Base-by-base conservation (phyloP, 2,113 vertebrate genomes). In the Pteropus alecto region DNA sequence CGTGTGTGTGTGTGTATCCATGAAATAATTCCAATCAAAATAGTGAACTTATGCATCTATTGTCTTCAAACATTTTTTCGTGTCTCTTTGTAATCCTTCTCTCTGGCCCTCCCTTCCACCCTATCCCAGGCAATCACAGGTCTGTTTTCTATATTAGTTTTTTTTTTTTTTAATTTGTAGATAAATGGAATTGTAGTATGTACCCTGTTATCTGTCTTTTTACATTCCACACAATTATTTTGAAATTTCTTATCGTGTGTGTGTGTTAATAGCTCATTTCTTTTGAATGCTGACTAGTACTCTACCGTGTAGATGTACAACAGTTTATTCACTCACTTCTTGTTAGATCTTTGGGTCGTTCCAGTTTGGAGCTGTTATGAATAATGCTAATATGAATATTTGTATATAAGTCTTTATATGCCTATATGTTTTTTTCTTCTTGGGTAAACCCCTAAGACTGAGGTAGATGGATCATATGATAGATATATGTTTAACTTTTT, bases 101-200 rank as follows among this genome's bases (percentile, higher is more conserved):
- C 8, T 26, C 21, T n/a, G 7, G 6, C 13, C 6, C 18, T n/a
- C 33, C 24, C 9, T 4, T 15, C 11, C 28, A 71, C 4, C 3
- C 60, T 63, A 18, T 11, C 1, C 21, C n/a, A 77, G 33, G 35
- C 16, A 58, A 51, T 7, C 3, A 54, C 7, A 8, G 15, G 0
- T 61, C 46, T 83, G 24, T 84, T 48, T 94, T 46, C 16, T 77
- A 10, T 30, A 70, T 89, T 43, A 30, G 30, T 81, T 83, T 67
- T 33, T 11, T 43, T 12, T 46, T 46, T 19, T 51, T 35, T 24
- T 41, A 38, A 35, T 26, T 60, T 13, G 67, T 86, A 65, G 63
- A 41, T 58, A 88, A 63, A 12, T 89, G 18, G 15, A 11, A 54
- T 38, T 56, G n/a, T 2, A 63, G 41, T 48, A 18, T 73, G 12